Conservation (phyloP, 1,140 invertebrate genomes). For the Akabosia matsudoensis region DNA sequence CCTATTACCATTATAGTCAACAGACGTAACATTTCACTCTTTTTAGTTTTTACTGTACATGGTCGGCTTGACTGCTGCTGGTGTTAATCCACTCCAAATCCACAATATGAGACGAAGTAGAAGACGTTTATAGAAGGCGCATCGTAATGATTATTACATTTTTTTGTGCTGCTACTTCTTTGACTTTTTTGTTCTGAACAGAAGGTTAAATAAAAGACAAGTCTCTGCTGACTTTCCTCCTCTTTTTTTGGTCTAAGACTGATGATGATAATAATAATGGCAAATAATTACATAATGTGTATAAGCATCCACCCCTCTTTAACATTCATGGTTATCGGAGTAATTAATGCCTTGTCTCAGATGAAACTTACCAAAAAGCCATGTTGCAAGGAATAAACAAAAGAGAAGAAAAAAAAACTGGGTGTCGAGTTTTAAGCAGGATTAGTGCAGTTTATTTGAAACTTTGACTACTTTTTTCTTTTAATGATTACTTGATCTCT, state of each 20-base stretch:
- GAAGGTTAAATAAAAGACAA: no score
- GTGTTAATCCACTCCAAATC: no score
- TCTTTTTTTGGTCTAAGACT: constrained; percentile 2
- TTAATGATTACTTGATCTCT: constrained; percentile 22
- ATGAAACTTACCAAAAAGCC: not conserved
- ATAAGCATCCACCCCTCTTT: constrained; percentile 24
- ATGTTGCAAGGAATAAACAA: no score
- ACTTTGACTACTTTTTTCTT: not conserved
- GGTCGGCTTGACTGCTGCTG: not conserved
- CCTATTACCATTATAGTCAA: not conserved
- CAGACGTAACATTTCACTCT: no score
- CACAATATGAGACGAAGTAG: no score
- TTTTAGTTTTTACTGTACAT: not conserved
- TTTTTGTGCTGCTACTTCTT: not conserved
- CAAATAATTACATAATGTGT: constrained; percentile 18
- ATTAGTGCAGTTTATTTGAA: not conserved
- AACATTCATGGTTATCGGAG: constrained; percentile 22
- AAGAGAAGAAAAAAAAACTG: not conserved
- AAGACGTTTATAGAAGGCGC: not conserved
- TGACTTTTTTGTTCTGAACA: no score
- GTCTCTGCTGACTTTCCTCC: no score
- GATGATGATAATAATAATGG: constrained; percentile 20
- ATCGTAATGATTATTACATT: not conserved
- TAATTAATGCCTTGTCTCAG: constrained; percentile 22
- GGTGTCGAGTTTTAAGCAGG: not conserved